Percentiles rank a stretch among this genome's conserved stretches.
These are phyloP conservation scores for Thalassarche chlororhynchos DNA, from an alignment of 2,113 vertebrate species.

Conservation along the genomic window DNA sequence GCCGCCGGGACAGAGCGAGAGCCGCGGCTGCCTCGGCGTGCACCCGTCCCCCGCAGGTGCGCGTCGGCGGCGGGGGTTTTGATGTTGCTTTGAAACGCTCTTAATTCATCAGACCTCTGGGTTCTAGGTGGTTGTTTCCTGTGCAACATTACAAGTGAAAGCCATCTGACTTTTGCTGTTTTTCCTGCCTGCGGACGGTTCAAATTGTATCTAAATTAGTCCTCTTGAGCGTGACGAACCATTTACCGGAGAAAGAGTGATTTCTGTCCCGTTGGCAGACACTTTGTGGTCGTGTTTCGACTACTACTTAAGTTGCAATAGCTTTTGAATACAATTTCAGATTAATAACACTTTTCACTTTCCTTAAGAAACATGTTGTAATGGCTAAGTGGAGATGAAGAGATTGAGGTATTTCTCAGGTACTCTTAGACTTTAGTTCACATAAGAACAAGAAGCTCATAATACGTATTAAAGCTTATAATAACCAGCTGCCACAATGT, in stretches of 20 bases:
- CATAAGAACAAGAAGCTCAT: neutral
- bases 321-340: neutral
- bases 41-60: neutral
- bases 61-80: no score
- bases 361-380: no score
- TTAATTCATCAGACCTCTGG: accelerated
- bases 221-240: accelerated
- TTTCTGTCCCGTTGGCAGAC: accelerated
- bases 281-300: accelerated
- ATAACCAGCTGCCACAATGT: neutral
- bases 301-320: accelerated
- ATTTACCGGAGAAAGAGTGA: accelerated
- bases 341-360: no score
- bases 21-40: no score
- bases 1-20: no score
- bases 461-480: accelerated
- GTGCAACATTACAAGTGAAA: accelerated
- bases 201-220: accelerated
- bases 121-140: accelerated
- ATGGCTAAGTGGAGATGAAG: no score
- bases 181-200: accelerated
- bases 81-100: no score
- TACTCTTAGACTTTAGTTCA: neutral
- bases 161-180: accelerated
- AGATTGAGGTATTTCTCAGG: no score